Conservation (phyloP, 1,140 invertebrate genomes). For the Drosophila ohnishii region DNA sequence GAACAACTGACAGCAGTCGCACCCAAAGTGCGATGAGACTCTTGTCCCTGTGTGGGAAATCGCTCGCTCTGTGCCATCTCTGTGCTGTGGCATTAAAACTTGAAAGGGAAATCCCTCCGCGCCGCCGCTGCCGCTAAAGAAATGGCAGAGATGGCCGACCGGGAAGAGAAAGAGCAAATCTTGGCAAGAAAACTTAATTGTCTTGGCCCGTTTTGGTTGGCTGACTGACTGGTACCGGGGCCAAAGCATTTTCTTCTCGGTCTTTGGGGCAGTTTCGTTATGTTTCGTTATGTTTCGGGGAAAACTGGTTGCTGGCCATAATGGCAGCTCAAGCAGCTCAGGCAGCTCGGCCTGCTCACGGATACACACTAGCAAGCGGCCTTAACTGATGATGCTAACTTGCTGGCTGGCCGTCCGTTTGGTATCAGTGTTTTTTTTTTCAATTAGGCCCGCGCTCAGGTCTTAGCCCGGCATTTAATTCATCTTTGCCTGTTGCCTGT, state of each 20-base stretch:
- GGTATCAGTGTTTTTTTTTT: constrained; percentile 49
- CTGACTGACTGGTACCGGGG: constrained; percentile 30
- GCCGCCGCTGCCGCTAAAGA: constrained; percentile 10
- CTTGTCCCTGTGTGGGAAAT: constrained; percentile 33
- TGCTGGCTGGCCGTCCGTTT: constrained; percentile 65
- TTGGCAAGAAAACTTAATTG: constrained; percentile 77
- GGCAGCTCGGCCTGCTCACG: constrained; percentile 42
- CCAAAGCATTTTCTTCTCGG: constrained; percentile 62
- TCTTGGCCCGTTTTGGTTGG: constrained; percentile 81
- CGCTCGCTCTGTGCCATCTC: background rate
- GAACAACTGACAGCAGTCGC: constrained; percentile 35
- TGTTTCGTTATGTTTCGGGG: constrained; percentile 75
- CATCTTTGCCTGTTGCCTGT: constrained; percentile 61
- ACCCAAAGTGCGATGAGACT: constrained; percentile 24
- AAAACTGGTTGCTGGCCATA: constrained; percentile 79
- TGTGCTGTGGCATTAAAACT: constrained; percentile 21
- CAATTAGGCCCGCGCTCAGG: constrained; percentile 78
- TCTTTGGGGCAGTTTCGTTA: constrained; percentile 65
- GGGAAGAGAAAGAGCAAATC: constrained; percentile 29
- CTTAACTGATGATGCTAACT: constrained; percentile 57
- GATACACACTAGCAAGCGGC: constrained; percentile 31
- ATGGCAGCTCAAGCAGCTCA: constrained; percentile 67
- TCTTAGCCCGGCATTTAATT: constrained; percentile 79
- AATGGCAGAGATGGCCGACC: constrained; percentile 16
- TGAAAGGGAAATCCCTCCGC: constrained; percentile 40